Base-by-base conservation (phyloP, 64 coral and sea anemone genomes). In the Cladopsammia gracilis region DNA sequence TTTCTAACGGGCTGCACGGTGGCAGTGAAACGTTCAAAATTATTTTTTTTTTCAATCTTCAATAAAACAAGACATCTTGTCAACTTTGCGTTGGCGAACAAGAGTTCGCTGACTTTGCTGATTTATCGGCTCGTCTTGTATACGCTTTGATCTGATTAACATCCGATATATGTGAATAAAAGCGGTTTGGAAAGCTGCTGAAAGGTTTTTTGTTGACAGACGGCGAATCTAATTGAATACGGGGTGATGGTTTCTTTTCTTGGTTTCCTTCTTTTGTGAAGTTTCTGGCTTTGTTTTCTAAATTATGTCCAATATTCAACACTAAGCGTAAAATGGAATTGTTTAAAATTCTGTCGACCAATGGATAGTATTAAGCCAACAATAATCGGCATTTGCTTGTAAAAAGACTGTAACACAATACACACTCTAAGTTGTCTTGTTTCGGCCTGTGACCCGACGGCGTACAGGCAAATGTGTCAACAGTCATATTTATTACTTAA, bases 401-500 rank as follows among this genome's bases (percentile, higher is more conserved):
- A 47, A 34, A 75, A 50, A 64, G 34, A 64, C 13, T 23, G 7
- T 64, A 64, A 23, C 12, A 84, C 80, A 66, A 84, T 66, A 46
- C 60, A 15, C 10, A 48, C 58, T 84, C 22, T 49, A 68, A 25
- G 16, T 5, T 84, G 80, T 84, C 61, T 67, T 49, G 62, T 84
- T 51, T 84, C 18, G 62, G 44, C 80, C 80, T 64, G 80, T 84
- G 60, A 24, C 60, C 3, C 6, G 60, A 65, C 58, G 19, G 62
- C 44, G 11, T 20, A 10, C 62, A 68, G 5, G 62, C 80, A 50
- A 68, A 84, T 84, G 80, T 84, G 80, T 84, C 80, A 84, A 84
- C 61, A 84, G 61, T 23, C 62, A 84, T 84, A 84, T 84, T 84
- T 64, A 84, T 84, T 84, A 46, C 60, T 68, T 67, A 16, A 20